These are phyloP conservation scores for Listrodromus nycthemerus DNA, from an alignment of 2,888 invertebrate species.

Conservation along the genomic window DNA sequence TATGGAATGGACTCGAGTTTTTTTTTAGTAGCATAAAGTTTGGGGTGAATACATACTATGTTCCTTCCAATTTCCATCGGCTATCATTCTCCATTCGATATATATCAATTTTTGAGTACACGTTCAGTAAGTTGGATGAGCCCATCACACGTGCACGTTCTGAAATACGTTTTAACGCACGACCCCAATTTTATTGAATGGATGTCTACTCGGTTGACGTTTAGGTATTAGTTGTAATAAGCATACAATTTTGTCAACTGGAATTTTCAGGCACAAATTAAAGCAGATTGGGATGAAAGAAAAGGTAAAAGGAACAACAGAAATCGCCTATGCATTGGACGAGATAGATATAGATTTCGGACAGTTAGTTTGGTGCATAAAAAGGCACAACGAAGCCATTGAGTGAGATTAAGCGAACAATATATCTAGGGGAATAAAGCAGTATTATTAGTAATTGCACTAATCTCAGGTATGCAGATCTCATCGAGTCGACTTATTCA, in stretches of 20 bases:
- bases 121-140: not conserved
- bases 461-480: constrained; percentile 39
- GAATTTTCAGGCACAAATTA: constrained; percentile 34
- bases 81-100: not conserved
- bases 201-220: too few relatives aligned
- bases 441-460: not conserved
- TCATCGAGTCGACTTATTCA: constrained; percentile 43
- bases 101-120: not conserved
- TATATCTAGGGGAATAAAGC: not conserved
- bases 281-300: constrained; percentile 10
- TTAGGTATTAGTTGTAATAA: not conserved
- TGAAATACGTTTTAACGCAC: not conserved
- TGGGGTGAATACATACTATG: not conserved
- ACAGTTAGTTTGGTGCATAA: constrained; percentile 26
- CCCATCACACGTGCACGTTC: not conserved
- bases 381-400: constrained; percentile 50
- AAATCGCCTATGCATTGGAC: not conserved
- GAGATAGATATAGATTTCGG: constrained; percentile 18
- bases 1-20: not conserved
- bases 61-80: not conserved
- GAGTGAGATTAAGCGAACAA: constrained; percentile 28
- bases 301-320: not conserved
- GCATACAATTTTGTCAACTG: not conserved
- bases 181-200: not conserved
- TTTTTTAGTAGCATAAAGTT: not conserved